Evolutionary conservation across 2,888 invertebrate species (phyloP).

Genomic region (Sesia bembeciformis): DNA sequence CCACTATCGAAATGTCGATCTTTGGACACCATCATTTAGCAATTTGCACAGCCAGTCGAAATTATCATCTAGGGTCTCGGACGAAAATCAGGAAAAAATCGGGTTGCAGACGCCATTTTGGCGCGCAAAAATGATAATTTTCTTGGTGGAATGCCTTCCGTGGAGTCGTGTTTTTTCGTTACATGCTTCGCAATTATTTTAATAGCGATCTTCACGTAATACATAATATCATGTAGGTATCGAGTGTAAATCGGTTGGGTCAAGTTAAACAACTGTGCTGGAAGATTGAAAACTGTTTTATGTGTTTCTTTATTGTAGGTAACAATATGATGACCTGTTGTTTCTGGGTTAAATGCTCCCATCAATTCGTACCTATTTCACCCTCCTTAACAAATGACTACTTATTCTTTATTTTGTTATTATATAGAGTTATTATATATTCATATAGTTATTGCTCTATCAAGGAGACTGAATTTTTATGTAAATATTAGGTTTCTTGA

Average conservation of each 20-base stretch:
- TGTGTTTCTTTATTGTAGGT: background rate
- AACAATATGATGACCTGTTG: no score
- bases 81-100: slow-evolving; percentile 29
- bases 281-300: background rate
- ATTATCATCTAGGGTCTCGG: slow-evolving; percentile 40
- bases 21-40: slow-evolving; percentile 36
- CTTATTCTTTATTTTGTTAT: no score
- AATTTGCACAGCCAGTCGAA: slow-evolving; percentile 45
- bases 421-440: no score
- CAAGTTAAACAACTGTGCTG: background rate
- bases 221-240: slow-evolving; percentile 17
- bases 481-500: no score
- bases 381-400: no score
- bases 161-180: slow-evolving; percentile 30
- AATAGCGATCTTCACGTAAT: slow-evolving; percentile 39
- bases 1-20: slow-evolving; percentile 37
- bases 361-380: no score
- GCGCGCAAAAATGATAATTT: slow-evolving; percentile 47
- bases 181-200: slow-evolving; percentile 49
- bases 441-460: no score
- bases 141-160: slow-evolving; percentile 30
- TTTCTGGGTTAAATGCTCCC: no score
- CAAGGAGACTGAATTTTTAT: no score
- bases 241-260: slow-evolving; percentile 1
- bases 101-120: slow-evolving; percentile 34